Evolutionary conservation across 2,113 vertebrate genomes (phyloP), one percentile per base, ranked within the genome.

Genomic region (Pygoscelis antarcticus): DNA sequence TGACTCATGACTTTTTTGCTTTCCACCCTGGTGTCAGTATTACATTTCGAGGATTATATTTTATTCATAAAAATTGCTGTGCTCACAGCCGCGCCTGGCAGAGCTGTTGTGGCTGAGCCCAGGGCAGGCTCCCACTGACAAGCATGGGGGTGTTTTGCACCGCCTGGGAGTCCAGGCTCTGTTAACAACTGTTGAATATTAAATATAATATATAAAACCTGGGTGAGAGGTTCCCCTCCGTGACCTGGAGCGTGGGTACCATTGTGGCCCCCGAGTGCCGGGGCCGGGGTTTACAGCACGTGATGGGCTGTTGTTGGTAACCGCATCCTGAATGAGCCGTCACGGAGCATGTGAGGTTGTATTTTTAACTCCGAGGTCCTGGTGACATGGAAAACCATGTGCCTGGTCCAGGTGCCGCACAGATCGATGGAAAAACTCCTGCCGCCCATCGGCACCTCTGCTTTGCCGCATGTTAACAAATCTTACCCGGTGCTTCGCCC

Each of bases 361-460:
- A 97, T 97, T 97, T 97, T 97, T 97, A 97, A 89, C 96, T 93
- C 80, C 3, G 8, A 65, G 38, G 11, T 90, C 85, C 85, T 64
- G 83, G 23, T 68, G 80, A 92, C 86, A 90, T 54, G 76, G 94
- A 96, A 97, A 96, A 92, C 79, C 3, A 16, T 16, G 83, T 91
- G 89, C 70, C 78, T 0, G 5, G 57, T 52, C 76, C 89, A 79
- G 87, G 87, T 89, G 93, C 60, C 13, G 3, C 68, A n/a, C 13
- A 54, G 60, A 81, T 54, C 0, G 0, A 62, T 78, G 84, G 87
- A 84, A 93, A 91, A 83, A 66, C 55, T 91, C 87, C 75, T 9
- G 18, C 23, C 2, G 15, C n/a, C 65, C 62, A 7, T 52, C 0
- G 0, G 55, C 85, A 93, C 57, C 78, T 65, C 16, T 4, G 49